Percentiles rank a stretch among this genome's conserved stretches.
Conservation (phyloP, 2,113 vertebrate species). For the Cryptomyrus ogoouensis region DNA sequence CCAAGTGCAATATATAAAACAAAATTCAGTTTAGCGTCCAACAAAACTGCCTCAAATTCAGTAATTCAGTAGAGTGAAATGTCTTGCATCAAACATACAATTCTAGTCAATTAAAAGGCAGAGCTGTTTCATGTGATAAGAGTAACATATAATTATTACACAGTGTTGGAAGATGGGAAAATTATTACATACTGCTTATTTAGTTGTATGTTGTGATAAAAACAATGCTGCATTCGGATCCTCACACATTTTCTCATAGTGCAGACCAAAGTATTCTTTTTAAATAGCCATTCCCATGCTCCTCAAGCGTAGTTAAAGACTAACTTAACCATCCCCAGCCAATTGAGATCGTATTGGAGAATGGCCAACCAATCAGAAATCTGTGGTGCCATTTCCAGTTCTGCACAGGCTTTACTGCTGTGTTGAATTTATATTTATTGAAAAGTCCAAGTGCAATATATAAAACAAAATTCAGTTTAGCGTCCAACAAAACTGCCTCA, state of each 20-base stretch:
- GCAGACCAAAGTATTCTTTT: not conserved
- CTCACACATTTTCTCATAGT: not conserved
- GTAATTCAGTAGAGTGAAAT: not conserved
- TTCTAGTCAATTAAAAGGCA: not conserved
- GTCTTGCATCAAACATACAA: not conserved
- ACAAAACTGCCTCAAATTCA: not conserved
- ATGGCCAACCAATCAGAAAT: not conserved
- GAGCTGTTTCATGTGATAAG: not conserved
- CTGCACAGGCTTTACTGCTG: not conserved
- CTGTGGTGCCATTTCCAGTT: not conserved
- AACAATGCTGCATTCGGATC: not conserved
- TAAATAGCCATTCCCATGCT: not conserved
- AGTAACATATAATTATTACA: not conserved
- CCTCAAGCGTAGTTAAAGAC: not conserved
- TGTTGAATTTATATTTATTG: not conserved
- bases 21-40: not conserved
- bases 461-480: not conserved
- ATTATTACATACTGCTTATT: not conserved
- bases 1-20: not conserved
- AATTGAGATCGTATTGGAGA: not conserved
- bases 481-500: not conserved
- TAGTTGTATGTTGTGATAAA: not conserved
- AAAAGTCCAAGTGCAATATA: not conserved
- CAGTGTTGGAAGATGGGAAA: not conserved
- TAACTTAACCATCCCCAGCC: not conserved